A percentile compares a stretch with the other conserved stretches of the same genome.
Conservation (phyloP, 2,113 vertebrate genomes). For the Hemiprocne comata region DNA sequence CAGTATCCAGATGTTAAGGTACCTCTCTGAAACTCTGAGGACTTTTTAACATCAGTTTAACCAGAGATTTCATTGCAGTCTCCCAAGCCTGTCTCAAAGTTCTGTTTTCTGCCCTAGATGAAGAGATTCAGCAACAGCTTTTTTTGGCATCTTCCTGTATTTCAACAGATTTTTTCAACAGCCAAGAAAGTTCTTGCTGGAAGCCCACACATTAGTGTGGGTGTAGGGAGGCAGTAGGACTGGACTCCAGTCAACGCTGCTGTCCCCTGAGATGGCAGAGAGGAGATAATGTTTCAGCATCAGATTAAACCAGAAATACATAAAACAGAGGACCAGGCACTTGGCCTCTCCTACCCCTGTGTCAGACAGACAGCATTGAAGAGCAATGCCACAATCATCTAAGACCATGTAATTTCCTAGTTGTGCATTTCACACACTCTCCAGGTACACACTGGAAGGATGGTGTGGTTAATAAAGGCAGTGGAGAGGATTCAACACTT, state of each 20-base stretch:
- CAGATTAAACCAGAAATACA: neutral
- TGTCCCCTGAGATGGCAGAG: neutral
- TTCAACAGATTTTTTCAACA: neutral
- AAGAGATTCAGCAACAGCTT: neutral
- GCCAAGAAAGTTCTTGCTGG: neutral
- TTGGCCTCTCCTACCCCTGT: neutral
- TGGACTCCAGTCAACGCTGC: neutral
- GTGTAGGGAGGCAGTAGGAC: neutral
- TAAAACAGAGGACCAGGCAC: neutral
- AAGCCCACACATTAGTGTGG: neutral
- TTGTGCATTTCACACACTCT: neutral
- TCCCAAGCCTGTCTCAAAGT: neutral
- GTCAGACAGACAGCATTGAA: neutral
- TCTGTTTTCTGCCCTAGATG: neutral
- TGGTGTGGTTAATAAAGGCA: neutral
- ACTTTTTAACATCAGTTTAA: neutral
- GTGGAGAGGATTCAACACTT: neutral
- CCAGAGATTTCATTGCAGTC: neutral
- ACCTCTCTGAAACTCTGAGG: neutral
- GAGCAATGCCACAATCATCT: accelerated
- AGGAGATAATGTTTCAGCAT: neutral
- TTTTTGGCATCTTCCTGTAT: neutral
- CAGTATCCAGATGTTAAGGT: neutral
- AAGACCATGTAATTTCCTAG: neutral
- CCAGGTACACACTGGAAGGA: neutral